Base-by-base conservation (phyloP, 2,113 vertebrate species). In the Emberiza fucata region DNA sequence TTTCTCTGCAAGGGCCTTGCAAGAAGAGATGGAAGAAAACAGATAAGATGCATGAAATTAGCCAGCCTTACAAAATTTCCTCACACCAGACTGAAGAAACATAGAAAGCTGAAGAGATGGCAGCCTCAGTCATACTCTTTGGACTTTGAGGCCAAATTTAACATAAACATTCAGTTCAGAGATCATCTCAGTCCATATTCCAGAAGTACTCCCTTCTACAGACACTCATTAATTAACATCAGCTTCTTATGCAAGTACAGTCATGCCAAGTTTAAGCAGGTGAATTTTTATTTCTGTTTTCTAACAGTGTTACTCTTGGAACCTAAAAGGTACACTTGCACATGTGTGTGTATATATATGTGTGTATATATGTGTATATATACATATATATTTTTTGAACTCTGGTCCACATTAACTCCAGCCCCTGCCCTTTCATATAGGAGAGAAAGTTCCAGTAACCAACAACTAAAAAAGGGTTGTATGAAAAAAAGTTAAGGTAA, bases 331-430 rank as follows among this genome's bases (percentile, higher is more conserved):
- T 42, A 12, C 21, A 59, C 21, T 68, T 68, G 14, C 25, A 47
- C 8, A 13, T 33, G 4, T 50, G 8, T 17, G 4, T 25, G 5
- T 27, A 5, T 8, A 9, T n/a, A 8, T 44, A 1, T 14, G 8
- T 11, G 1, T 31, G 2, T 75, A 5, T 47, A 8, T 22, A 6
- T 33, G 3, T 12, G 5, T 10, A 4, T 17, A 17, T 10, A 37
- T 6, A 3, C 21, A 3, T 47, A 1, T 8, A 14, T 25, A 37
- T 37, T 5, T 45, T 50, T 60, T 51, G 16, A 13, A 56, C 37
- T 18, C 25, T 28, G 6, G 14, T 85, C 2, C 19, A 37, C 6
- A 2, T 47, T 77, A 57, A 24, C 11, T 77, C 24, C 29, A 75
- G 31, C 15, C 50, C 25, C 53, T 88, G 18, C n/a, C 18, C 53